Evolutionary conservation across 2,113 vertebrate species (phyloP).

Genomic region (Toxostoma redivivum): DNA sequence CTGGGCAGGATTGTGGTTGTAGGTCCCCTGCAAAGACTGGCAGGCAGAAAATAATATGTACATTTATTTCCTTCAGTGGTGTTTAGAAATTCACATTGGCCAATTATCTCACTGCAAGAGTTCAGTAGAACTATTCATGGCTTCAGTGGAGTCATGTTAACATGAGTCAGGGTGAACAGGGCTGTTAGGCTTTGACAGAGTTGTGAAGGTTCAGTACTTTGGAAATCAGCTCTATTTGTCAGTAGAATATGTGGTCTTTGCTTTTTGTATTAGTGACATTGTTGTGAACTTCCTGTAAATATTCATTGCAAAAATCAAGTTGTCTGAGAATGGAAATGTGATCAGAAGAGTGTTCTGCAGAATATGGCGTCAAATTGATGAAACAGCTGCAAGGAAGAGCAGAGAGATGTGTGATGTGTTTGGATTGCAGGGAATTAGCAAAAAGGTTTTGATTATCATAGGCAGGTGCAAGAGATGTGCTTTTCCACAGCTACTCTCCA

Average conservation of each 20-base stretch:
- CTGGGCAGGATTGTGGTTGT: background rate
- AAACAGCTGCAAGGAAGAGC: slow-evolving; percentile 47
- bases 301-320: slow-evolving; percentile 36
- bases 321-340: slow-evolving; percentile 27
- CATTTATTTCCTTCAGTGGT: background rate
- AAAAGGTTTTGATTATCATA: slow-evolving; percentile 54
- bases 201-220: background rate
- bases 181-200: background rate
- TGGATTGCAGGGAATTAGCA: slow-evolving; percentile 60
- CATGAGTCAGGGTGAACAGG: background rate
- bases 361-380: background rate
- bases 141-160: background rate
- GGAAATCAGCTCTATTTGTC: slow-evolving; percentile 18
- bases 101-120: background rate
- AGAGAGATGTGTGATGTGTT: slow-evolving; percentile 43
- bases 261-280: background rate
- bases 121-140: background rate
- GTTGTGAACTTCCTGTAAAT: slow-evolving; percentile 15
- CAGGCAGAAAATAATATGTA: background rate
- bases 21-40: background rate
- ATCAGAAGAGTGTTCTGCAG: background rate
- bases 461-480: slow-evolving; percentile 61
- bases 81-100: background rate
- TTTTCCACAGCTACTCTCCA: slow-evolving; percentile 42
- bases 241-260: background rate